Conservation (phyloP, 2,113 vertebrate genomes). For the Delphinapterus leucas region DNA sequence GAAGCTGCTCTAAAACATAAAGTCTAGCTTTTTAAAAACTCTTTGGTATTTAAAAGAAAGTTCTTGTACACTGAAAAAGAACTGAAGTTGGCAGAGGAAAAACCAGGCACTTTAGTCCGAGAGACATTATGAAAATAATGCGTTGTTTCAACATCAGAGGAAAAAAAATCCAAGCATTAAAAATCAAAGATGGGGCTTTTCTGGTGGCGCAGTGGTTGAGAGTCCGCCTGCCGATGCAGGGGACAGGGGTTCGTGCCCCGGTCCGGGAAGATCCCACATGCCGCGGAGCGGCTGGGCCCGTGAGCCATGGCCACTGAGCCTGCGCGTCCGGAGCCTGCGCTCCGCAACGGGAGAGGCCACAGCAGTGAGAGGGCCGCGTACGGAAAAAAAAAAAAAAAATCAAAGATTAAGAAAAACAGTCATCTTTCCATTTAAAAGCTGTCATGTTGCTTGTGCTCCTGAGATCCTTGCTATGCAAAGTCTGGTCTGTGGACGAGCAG, state of each 20-base stretch:
- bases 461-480: neutral
- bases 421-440: neutral
- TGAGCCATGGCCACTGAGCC: too few species aligned
- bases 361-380: too few species aligned
- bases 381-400: neutral
- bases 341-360: too few species aligned
- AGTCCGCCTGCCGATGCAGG: too few species aligned
- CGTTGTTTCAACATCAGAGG: neutral
- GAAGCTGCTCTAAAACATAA: neutral
- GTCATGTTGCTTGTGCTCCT: neutral
- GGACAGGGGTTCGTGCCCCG: too few species aligned
- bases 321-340: too few species aligned
- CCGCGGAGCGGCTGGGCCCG: too few species aligned
- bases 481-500: neutral
- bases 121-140: neutral
- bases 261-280: too few species aligned
- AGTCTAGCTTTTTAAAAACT: conserved; percentile 17
- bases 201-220: too few species aligned
- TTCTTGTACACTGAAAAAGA: neutral
- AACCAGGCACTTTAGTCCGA: neutral
- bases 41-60: conserved; percentile 7
- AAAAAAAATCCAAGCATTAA: neutral
- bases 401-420: neutral
- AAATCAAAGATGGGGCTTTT: neutral
- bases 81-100: neutral